These are phyloP conservation scores for Idaea straminata DNA, from an alignment of 2,888 invertebrate genomes.

Conservation along the genomic window DNA sequence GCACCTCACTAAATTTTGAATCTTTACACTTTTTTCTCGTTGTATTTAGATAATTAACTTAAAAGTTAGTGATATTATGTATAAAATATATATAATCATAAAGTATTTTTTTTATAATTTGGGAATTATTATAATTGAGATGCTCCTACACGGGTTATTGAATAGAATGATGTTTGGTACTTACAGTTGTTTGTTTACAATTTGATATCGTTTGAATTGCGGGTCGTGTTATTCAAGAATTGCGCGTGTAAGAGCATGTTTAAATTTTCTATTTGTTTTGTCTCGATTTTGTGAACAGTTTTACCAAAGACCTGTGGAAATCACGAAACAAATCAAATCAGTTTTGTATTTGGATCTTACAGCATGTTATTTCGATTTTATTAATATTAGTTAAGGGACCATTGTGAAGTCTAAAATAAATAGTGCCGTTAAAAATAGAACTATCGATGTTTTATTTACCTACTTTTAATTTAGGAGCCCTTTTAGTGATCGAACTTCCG, in stretches of 20 bases:
- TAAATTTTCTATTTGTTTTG: constrained; percentile 16
- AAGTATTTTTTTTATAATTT: constrained; percentile 34
- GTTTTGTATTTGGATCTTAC: constrained; percentile 17
- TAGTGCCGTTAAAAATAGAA: constrained; percentile 47
- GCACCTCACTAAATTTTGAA: constrained; percentile 26
- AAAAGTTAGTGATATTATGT: constrained; percentile 67
- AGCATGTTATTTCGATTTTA: constrained; percentile 32
- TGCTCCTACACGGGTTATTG: neutral
- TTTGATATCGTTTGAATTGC: neutral
- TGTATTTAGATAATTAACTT: constrained; percentile 45
- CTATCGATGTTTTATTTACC: constrained; percentile 32
- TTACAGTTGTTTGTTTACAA: neutral
- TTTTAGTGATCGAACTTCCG: neutral
- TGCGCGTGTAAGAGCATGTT: neutral
- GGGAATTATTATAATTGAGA: constrained; percentile 31
- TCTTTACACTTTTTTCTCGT: constrained; percentile 15
- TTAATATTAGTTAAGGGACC: constrained; percentile 51
- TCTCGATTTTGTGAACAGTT: constrained; percentile 28
- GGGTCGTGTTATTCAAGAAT: no score
- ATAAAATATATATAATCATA: constrained; percentile 51
- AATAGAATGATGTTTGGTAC: neutral
- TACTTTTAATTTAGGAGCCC: neutral
- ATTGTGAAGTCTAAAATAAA: constrained; percentile 58
- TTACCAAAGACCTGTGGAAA: constrained; percentile 47
- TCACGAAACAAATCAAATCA: constrained; percentile 13